Evolutionary conservation across 2,888 invertebrate species (phyloP).

Genomic region (Drosophila tripunctata): DNA sequence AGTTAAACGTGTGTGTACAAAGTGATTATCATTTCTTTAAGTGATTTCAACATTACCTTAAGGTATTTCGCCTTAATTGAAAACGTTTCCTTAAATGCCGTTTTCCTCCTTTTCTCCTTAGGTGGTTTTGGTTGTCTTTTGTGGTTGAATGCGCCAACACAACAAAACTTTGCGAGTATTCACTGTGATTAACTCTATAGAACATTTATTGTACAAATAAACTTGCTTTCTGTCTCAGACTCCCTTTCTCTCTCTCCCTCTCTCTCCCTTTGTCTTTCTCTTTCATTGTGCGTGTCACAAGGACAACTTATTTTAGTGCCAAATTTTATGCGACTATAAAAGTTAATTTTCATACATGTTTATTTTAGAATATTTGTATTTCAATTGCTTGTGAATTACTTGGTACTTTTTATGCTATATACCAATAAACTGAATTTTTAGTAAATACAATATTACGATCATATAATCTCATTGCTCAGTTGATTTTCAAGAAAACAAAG

Average conservation of each 20-base stretch:
- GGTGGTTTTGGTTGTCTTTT: slow-evolving; percentile 35
- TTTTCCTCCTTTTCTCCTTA: slow-evolving; percentile 15
- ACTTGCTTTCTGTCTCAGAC: slow-evolving; percentile 16
- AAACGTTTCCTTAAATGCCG: slow-evolving; percentile 72
- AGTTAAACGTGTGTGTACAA: slow-evolving; percentile 68
- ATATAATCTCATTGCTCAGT: no score
- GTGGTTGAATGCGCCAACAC: slow-evolving; percentile 58
- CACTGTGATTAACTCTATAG: slow-evolving; percentile 60
- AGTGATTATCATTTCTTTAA: slow-evolving; percentile 81
- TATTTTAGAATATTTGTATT: neutral
- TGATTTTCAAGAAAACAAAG: no score
- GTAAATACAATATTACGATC: no score
- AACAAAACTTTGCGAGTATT: slow-evolving; percentile 16
- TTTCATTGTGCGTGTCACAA: slow-evolving; percentile 5
- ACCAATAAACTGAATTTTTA: no score
- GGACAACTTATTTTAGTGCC: slow-evolving; percentile 11
- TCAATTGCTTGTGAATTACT: neutral
- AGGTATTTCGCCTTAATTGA: slow-evolving; percentile 73
- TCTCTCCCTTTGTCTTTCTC: slow-evolving; percentile 4
- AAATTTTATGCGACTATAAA: neutral
- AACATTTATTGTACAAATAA: slow-evolving; percentile 48
- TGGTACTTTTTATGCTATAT: no score
- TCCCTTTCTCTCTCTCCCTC: neutral
- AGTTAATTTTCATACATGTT: neutral
- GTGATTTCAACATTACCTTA: slow-evolving; percentile 79